Evolutionary conservation across 1,140 invertebrate species (phyloP).

Genomic region (Hycleus phaleratus): DNA sequence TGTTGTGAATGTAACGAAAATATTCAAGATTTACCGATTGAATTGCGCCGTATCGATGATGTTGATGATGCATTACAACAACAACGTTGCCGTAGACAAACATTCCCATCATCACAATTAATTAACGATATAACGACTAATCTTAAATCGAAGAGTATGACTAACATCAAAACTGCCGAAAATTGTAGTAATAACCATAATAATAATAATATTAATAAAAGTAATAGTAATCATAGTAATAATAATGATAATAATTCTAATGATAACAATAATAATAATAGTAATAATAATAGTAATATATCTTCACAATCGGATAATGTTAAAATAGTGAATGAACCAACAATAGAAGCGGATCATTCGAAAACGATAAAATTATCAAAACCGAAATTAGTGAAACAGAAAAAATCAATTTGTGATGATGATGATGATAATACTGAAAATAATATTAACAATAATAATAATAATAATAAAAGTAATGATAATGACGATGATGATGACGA

Average conservation of each 20-base stretch:
- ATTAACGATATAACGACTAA: constrained; percentile 46
- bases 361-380: constrained; percentile 40
- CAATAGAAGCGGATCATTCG: not conserved
- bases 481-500: constrained; percentile 58
- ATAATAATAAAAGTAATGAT: constrained; percentile 45
- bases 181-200: constrained; percentile 51
- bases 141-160: constrained; percentile 70
- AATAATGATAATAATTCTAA: constrained; percentile 49
- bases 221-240: constrained; percentile 40
- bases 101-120: constrained; percentile 44
- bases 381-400: constrained; percentile 70
- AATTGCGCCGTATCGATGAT: constrained; percentile 77
- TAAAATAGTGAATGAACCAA: not conserved
- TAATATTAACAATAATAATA: too few relatives aligned
- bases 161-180: constrained; percentile 68
- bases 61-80: constrained; percentile 44
- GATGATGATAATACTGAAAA: constrained; percentile 42
- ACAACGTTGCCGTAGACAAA: constrained; percentile 42
- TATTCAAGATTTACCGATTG: constrained; percentile 75
- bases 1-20: constrained; percentile 53
- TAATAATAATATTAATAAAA: not conserved
- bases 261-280: not conserved
- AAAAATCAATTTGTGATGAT: constrained; percentile 66
- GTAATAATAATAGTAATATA: constrained; percentile 40
- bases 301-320: not conserved